Percentiles rank a stretch among this genome's conserved stretches.
These are phyloP conservation scores for Zelostemma sp. DNA, from an alignment of 1,140 invertebrate genomes.

Conservation along the genomic window DNA sequence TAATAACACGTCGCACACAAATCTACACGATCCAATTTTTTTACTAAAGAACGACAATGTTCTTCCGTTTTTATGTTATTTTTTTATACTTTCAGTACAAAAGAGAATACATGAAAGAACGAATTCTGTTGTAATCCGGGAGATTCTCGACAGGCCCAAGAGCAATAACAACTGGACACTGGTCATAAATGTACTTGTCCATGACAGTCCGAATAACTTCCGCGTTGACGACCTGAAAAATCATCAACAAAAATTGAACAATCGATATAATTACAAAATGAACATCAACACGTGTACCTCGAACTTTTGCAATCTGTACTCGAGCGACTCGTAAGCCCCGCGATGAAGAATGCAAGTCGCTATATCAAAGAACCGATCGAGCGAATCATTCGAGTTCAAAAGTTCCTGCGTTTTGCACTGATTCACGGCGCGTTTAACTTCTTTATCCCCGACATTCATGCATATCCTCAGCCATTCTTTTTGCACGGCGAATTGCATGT, in stretches of 20 bases:
- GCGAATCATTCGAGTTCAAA: constrained; percentile 29
- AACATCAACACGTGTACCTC: constrained; percentile 22
- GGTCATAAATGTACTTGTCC: constrained; percentile 50
- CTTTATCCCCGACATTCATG: constrained; percentile 55
- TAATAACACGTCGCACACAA: no score
- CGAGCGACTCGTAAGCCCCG: constrained; percentile 39
- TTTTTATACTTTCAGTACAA: constrained; percentile 7
- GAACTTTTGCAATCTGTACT: constrained; percentile 35
- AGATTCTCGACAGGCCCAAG: constrained; percentile 48
- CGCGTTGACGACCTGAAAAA: constrained; percentile 36
- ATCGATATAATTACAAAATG: no score
- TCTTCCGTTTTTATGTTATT: no score
- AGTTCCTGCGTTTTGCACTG: constrained; percentile 57
- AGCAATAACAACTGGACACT: constrained; percentile 45
- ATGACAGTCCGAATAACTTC: constrained; percentile 32
- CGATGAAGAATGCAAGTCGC: constrained; percentile 25
- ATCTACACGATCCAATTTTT: no score
- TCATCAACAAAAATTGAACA: no score
- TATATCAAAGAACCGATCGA: constrained; percentile 47
- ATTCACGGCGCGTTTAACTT: constrained; percentile 62
- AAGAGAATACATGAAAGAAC: constrained; percentile 38
- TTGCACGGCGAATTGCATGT: constrained; percentile 57
- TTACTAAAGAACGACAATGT: no score
- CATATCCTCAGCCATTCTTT: constrained; percentile 64
- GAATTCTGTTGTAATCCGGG: constrained; percentile 42